These are phyloP conservation scores for Balanococcus diminutus DNA, from an alignment of 2,888 invertebrate genomes.

Conservation along the genomic window DNA sequence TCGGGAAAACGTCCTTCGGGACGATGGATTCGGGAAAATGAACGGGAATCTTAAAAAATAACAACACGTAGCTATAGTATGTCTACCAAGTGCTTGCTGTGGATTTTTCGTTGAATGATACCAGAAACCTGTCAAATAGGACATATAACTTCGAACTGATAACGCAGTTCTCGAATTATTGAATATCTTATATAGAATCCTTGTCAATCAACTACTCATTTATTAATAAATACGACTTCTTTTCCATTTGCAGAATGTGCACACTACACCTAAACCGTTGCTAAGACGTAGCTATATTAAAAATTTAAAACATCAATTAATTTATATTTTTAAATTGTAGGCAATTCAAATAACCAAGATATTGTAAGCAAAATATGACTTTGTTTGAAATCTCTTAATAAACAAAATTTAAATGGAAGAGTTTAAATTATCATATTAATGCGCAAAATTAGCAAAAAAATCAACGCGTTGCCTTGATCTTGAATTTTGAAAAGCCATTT, in stretches of 20 bases:
- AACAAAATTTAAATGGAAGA: not conserved
- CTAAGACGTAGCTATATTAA: not conserved
- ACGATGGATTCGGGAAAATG: too few species aligned
- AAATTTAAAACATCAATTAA: not conserved
- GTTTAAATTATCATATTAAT: not conserved
- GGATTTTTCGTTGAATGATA: not conserved
- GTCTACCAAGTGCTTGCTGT: not conserved
- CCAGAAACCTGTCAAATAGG: not conserved
- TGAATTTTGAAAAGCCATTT: too few species aligned
- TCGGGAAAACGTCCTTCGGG: too few species aligned
- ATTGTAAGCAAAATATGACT: not conserved
- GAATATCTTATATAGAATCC: not conserved
- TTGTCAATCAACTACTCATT: not conserved
- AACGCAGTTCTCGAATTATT: not conserved
- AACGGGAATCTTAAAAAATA: too few species aligned
- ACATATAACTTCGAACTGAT: not conserved
- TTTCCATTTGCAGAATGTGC: not conserved
- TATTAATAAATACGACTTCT: not conserved
- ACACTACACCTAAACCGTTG: not conserved
- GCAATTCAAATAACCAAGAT: not conserved
- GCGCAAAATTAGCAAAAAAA: not conserved
- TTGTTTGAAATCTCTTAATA: not conserved
- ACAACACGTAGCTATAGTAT: too few species aligned
- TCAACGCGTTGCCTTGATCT: too few species aligned
- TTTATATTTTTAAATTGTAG: not conserved